Conservation (phyloP, 2,888 invertebrate genomes). For the Tholera decimalis region DNA sequence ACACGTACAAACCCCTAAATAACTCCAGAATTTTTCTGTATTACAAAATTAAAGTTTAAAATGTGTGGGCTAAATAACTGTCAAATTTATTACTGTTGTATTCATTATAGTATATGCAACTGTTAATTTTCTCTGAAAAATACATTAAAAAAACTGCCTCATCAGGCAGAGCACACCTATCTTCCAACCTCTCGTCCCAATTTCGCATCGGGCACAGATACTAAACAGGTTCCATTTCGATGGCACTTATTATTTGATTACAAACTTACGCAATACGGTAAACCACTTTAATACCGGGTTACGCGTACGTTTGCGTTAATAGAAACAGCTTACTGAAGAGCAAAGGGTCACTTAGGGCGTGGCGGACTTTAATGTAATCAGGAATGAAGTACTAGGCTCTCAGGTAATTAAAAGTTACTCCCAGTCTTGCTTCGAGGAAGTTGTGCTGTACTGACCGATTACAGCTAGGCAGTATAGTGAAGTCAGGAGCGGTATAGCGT, state of each 20-base stretch:
- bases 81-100: too few relatives aligned
- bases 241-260: slow-evolving; percentile 63
- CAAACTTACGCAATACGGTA: slow-evolving; percentile 52
- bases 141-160: slow-evolving; percentile 19
- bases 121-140: too few relatives aligned
- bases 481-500: neutral
- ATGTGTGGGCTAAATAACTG: too few relatives aligned
- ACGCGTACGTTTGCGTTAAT: slow-evolving; percentile 36
- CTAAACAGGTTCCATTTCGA: slow-evolving; percentile 64
- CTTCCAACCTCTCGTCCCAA: slow-evolving; percentile 30
- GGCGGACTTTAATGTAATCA: neutral
- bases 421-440: neutral
- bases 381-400: slow-evolving; percentile 1
- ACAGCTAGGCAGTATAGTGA: neutral
- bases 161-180: slow-evolving; percentile 16
- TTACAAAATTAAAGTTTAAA: too few relatives aligned
- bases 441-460: neutral
- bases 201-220: slow-evolving; percentile 55
- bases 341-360: slow-evolving; percentile 14
- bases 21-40: too few relatives aligned
- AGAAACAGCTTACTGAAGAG: slow-evolving; percentile 22
- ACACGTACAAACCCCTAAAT: too few relatives aligned
- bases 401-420: neutral
- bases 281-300: slow-evolving; percentile 41
- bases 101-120: too few relatives aligned